A percentile compares a stretch with the other conserved stretches of the same genome.
Conservation (phyloP, 2,797 vertebrate species). For the Octomys mimax region DNA sequence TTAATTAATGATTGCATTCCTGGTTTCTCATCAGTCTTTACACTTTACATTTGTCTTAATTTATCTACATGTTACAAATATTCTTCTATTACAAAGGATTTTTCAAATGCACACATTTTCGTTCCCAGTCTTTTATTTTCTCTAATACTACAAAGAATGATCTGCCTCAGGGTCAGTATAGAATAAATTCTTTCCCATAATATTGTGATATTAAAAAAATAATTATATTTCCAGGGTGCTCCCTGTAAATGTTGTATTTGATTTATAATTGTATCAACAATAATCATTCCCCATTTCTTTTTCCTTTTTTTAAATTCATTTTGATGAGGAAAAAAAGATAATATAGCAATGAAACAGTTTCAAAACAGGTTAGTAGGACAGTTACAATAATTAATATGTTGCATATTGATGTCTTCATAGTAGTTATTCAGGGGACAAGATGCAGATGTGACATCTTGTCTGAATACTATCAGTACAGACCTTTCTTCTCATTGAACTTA, state of each 20-base stretch:
- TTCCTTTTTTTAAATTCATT: too few relatives aligned
- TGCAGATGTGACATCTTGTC: too few relatives aligned
- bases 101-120: background rate
- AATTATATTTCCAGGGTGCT: background rate
- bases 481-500: too few relatives aligned
- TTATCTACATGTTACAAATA: background rate
- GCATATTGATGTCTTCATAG: too few relatives aligned
- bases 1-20: background rate
- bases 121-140: background rate
- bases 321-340: too few relatives aligned
- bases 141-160: background rate
- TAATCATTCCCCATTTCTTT: background rate
- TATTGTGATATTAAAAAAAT: background rate
- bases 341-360: too few relatives aligned
- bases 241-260: background rate
- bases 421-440: too few relatives aligned
- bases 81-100: background rate
- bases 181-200: background rate
- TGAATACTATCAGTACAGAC: too few relatives aligned
- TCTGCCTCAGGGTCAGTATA: background rate
- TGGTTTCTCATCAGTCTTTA: background rate
- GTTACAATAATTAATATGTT: too few relatives aligned
- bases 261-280: background rate
- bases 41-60: background rate
- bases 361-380: too few relatives aligned